phyloP scores from a whole-genome alignment of 2,113 vertebrate genomes.

The Xenotilapia caudafasciata region DNA sequence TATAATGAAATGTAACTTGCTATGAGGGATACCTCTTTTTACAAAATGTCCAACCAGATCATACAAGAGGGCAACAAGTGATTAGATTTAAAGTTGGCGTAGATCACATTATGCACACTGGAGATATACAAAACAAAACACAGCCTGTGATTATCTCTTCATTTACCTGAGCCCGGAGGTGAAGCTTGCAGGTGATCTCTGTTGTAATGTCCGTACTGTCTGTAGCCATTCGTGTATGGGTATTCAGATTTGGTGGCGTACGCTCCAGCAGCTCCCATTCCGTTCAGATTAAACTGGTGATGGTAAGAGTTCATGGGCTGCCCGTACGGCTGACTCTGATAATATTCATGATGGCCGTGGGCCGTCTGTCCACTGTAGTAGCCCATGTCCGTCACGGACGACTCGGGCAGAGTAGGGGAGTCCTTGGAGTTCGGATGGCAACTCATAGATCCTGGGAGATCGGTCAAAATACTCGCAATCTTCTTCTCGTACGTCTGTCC shows the following conservation, averaged over 20 bases:
- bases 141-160: not conserved
- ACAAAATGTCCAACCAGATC: not conserved
- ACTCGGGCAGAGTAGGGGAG: constrained; percentile 93
- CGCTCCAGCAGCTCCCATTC: constrained; percentile 78
- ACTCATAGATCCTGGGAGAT: constrained; percentile 89
- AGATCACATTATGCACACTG: not conserved
- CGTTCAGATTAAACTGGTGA: constrained; percentile 91
- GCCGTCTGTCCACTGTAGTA: constrained; percentile 84
- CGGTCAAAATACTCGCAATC: constrained; percentile 88
- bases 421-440: constrained; percentile 95
- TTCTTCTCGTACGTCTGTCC: constrained; percentile 92
- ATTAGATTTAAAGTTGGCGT: not conserved
- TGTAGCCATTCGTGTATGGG: constrained; percentile 84
- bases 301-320: constrained; percentile 85
- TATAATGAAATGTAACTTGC: not conserved
- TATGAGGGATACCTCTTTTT: not conserved
- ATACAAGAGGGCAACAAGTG: not conserved
- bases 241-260: constrained; percentile 94
- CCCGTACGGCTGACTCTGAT: constrained; percentile 79
- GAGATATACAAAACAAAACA: not conserved
- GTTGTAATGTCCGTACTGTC: constrained; percentile 87
- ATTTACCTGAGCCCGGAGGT: constrained; percentile 83
- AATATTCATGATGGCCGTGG: constrained; percentile 86
- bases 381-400: constrained; percentile 92
- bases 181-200: constrained; percentile 89